These are phyloP conservation scores for Xyrichtys novacula DNA, from an alignment of 2,797 vertebrate genomes.

Conservation along the genomic window DNA sequence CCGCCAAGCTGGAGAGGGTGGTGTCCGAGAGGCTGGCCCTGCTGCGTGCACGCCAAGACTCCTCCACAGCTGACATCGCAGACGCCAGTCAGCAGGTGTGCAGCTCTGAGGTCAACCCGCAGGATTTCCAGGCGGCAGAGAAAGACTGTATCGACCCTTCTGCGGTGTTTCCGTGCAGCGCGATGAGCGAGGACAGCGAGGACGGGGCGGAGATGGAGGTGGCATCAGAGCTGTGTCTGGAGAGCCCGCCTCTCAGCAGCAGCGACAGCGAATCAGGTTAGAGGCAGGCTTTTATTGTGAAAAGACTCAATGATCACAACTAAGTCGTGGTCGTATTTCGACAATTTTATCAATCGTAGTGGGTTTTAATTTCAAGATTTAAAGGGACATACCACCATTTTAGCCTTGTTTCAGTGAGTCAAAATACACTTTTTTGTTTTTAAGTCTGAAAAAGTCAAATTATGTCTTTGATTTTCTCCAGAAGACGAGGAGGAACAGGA, in stretches of 20 bases:
- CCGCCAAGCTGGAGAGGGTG: conserved; percentile 88
- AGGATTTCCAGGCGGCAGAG: conserved; percentile 83
- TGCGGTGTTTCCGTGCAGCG: conserved; percentile 88
- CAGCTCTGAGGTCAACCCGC: conserved; percentile 7
- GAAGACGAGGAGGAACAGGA: conserved; percentile 48
- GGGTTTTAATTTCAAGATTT: too few species aligned
- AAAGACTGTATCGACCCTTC: conserved; percentile 90
- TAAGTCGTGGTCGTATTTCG: too few species aligned
- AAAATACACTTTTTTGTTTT: too few species aligned
- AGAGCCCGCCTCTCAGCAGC: conserved; percentile 51
- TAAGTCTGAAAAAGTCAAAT: too few species aligned
- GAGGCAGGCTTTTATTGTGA: conserved; percentile 34
- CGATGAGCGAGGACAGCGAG: conserved; percentile 69
- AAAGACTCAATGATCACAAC: not conserved
- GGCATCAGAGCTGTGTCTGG: conserved; percentile 40
- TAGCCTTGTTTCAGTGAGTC: too few species aligned
- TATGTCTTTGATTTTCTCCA: not conserved
- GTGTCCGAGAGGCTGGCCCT: conserved; percentile 91
- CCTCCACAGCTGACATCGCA: not conserved
- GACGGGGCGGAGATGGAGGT: not conserved
- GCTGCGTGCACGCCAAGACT: conserved; percentile 82
- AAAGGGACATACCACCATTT: too few species aligned
- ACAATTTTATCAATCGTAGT: too few species aligned
- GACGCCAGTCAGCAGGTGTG: not conserved
- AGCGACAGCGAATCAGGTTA: conserved; percentile 65